Base-by-base conservation (phyloP, 1,140 invertebrate species). In the Anadara kagoshimensis region DNA sequence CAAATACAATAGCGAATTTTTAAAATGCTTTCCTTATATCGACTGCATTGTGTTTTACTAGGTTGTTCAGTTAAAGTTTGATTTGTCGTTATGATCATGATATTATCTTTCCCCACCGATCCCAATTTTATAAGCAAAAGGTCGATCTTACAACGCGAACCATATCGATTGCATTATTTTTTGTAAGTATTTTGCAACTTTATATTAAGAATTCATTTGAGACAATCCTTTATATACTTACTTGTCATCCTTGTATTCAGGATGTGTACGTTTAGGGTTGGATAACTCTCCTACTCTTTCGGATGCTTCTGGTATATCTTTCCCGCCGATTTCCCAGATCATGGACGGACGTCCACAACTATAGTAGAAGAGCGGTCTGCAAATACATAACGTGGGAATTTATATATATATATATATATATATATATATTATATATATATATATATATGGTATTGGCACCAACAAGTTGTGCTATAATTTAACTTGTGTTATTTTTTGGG, bases 291-390 rank as follows among this genome's bases (percentile, higher is more conserved):
- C 49, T 24, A 84, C 64, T 56, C 83, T 69, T n/a, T 51, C 58
- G 16, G 61, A 63, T 1, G 73, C 78, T 20, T 73, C 18, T 65
- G 67, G 70, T 2, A 36, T 36, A 12, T 77, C 75, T 29, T 24
- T 41, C n/a, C 64, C 61, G 16, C 57, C 69, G 5, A 79, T 69
- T 16, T 76, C 56, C 77, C 76, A 81, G 62, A 85, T 67, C 24
- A 72, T 49, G 7, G 81, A 83, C 8, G 77, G 49, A 2, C 83
- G 49, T 5, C 83, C 83, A 75, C 75, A 78, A 54, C 83, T 83
- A 67, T 83, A 83, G 70, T 64, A 77, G 71, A 77, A 85, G 41
- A 81, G 14, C 7, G 76, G 75, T 43, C 83, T 85, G 73, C 7
- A 83, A 83, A 51, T 68, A 57, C 56, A 69, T 56, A 72, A 63